Percentiles rank a stretch among this genome's conserved stretches.
Evolutionary conservation across 2,888 invertebrate species (phyloP).

Genomic region (Ceriagrion tenellum): DNA sequence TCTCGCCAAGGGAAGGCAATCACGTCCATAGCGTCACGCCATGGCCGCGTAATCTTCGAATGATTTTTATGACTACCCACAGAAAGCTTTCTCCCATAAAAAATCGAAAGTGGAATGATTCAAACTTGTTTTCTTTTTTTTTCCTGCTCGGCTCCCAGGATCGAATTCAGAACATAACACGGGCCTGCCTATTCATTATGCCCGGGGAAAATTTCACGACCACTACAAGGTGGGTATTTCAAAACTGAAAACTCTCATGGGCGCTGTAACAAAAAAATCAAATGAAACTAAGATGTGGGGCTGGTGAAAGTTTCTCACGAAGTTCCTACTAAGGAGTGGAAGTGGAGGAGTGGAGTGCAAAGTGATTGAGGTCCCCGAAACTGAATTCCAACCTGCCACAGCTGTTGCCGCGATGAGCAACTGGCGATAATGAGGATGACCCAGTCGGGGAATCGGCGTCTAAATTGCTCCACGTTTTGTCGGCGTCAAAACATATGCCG

Average conservation of each 20-base stretch:
- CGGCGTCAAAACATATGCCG: no score
- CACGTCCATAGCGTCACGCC: not conserved
- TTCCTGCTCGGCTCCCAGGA: not conserved
- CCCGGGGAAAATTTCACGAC: constrained; percentile 26
- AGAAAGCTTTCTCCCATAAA: constrained; percentile 40
- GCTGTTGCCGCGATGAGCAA: no score
- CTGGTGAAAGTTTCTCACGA: not conserved
- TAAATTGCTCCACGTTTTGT: no score
- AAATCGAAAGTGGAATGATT: constrained; percentile 50
- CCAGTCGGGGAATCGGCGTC: no score
- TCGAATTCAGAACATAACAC: not conserved
- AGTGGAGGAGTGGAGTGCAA: no score
- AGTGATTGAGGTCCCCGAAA: not conserved
- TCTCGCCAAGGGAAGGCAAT: not conserved
- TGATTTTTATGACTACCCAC: not conserved
- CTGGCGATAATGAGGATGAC: no score
- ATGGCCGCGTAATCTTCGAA: not conserved
- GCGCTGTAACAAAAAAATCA: not conserved
- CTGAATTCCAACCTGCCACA: not conserved
- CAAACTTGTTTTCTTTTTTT: not conserved
- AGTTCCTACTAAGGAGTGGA: no score
- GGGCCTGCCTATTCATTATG: constrained; percentile 23
- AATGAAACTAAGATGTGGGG: not conserved
- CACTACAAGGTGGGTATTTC: not conserved
- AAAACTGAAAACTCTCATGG: constrained; percentile 8